Conservation (phyloP, 2,113 vertebrate genomes). For the Cynoglossus semilaevis region DNA sequence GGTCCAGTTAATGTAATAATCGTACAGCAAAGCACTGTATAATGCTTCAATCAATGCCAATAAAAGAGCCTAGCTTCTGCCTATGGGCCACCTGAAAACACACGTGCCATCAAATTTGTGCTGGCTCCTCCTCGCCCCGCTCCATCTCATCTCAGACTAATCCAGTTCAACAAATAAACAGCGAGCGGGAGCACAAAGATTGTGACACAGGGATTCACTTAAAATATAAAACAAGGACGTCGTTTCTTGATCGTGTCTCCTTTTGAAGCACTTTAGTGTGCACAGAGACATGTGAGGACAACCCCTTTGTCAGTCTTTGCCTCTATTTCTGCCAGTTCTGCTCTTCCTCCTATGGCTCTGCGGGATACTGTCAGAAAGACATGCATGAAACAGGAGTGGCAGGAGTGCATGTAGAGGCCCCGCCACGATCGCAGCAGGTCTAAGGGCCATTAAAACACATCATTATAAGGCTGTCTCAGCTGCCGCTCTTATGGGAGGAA, state of each 20-base stretch:
- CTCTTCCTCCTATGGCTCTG: conserved; percentile 18
- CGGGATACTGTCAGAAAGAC: conserved; percentile 27
- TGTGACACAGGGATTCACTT: not conserved
- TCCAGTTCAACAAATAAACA: conserved; percentile 6
- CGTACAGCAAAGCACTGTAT: conserved; percentile 64
- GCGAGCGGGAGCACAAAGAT: not conserved
- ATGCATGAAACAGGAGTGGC: conserved; percentile 28
- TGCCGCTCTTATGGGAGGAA: conserved; percentile 20
- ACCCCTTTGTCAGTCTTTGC: conserved; percentile 1
- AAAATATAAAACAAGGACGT: conserved; percentile 14
- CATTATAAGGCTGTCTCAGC: conserved; percentile 42
- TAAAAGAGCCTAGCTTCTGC: conserved; percentile 55
- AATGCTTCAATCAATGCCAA: conserved; percentile 73
- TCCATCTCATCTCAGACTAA: conserved; percentile 5
- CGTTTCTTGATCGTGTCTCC: conserved; percentile 11
- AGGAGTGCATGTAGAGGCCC: conserved; percentile 20
- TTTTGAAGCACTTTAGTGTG: conserved; percentile 14
- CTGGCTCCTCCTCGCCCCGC: conserved; percentile 37
- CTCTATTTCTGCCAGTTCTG: conserved; percentile 1
- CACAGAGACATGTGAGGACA: not conserved
- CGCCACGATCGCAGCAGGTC: conserved; percentile 36
- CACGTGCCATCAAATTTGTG: conserved; percentile 54
- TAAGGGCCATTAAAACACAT: conserved; percentile 48
- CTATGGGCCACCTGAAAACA: conserved; percentile 45
- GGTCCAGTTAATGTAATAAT: conserved; percentile 73